Evolutionary conservation across 1,140 invertebrate species (phyloP).

Genomic region (Neodiprion virginianus): DNA sequence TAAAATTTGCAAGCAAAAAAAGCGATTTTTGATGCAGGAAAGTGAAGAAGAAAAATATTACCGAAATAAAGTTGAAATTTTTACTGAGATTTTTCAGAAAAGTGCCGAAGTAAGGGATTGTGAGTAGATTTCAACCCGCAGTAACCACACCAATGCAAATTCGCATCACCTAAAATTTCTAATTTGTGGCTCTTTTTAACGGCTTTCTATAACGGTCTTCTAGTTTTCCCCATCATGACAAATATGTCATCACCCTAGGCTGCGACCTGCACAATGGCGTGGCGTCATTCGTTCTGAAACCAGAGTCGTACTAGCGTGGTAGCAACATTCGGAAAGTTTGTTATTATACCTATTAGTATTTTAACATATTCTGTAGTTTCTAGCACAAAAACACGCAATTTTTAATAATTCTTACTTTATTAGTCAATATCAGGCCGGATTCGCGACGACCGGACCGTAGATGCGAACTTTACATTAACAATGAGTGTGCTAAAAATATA

Average conservation of each 20-base stretch:
- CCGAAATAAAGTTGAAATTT: too few species aligned
- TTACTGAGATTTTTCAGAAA: too few species aligned
- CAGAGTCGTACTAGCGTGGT: neutral
- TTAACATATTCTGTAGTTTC: neutral
- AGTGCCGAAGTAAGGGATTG: too few species aligned
- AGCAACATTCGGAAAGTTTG: neutral
- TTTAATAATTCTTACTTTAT: neutral
- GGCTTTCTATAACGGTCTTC: neutral
- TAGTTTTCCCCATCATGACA: neutral
- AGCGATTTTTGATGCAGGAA: too few species aligned
- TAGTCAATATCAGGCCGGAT: neutral
- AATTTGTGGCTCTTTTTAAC: neutral
- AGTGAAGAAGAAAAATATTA: too few species aligned
- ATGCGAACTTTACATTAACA: neutral
- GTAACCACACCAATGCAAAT: neutral
- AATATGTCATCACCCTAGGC: neutral
- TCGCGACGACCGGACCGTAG: neutral
- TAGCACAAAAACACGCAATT: constrained; percentile 4
- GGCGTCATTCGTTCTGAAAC: neutral
- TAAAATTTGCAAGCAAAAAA: too few species aligned
- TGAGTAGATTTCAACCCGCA: too few species aligned
- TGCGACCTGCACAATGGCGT: neutral
- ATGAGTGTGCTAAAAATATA: neutral
- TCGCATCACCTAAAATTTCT: neutral
- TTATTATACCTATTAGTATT: neutral